Percentiles rank a stretch among this genome's conserved stretches.
These are phyloP conservation scores for Chanos chanos DNA, from an alignment of 2,797 vertebrate species.

Conservation along the genomic window DNA sequence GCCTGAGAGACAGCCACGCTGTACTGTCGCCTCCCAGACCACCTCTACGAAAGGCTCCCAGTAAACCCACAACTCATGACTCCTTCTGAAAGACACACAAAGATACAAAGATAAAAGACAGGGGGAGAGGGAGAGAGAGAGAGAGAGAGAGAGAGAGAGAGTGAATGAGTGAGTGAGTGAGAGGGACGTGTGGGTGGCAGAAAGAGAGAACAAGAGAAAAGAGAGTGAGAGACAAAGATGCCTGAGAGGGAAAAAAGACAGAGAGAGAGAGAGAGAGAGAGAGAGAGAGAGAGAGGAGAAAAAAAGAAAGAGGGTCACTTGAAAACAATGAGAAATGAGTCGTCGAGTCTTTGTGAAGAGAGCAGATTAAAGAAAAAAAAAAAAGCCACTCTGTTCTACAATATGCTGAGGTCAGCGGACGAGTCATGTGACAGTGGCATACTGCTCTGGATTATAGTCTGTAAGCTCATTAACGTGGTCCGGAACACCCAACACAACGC, in stretches of 20 bases:
- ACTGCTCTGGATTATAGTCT: constrained; percentile 65
- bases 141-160: no score
- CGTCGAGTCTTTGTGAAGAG: background rate
- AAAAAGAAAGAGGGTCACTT: background rate
- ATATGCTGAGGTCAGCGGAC: constrained; percentile 56
- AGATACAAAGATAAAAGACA: background rate
- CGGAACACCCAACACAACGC: constrained; percentile 59
- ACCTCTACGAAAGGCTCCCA: no score
- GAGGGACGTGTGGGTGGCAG: no score
- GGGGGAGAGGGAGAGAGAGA: background rate
- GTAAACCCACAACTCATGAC: no score
- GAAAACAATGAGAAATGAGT: background rate
- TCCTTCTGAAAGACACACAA: no score
- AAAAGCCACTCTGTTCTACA: constrained; percentile 45
- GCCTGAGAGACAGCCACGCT: no score
- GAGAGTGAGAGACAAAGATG: background rate
- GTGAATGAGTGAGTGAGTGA: background rate
- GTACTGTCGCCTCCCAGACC: no score
- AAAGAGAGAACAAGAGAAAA: background rate
- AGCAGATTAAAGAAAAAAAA: constrained; percentile 23
- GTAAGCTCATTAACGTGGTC: constrained; percentile 70
- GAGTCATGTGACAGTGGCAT: constrained; percentile 55
- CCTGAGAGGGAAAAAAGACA: background rate
- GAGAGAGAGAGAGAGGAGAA: background rate
- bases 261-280: background rate